Percentiles rank a stretch among this genome's conserved stretches.
Conservation (phyloP, 2,888 invertebrate species). For the Caenorhabditis sp. region DNA sequence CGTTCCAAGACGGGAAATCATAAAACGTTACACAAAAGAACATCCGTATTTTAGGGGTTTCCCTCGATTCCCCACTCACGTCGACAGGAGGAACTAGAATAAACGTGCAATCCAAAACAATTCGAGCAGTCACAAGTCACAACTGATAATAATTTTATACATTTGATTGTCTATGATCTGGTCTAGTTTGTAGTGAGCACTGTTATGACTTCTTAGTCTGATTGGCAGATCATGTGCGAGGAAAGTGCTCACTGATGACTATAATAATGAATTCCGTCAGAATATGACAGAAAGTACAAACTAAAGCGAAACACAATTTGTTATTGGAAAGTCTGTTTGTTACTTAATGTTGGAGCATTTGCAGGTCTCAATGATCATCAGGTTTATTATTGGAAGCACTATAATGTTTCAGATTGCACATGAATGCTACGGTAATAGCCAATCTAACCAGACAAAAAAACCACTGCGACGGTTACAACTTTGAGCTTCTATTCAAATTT, state of each 20-base stretch:
- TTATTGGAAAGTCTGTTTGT: slow-evolving; percentile 5
- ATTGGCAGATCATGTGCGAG: slow-evolving; percentile 39
- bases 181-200: slow-evolving; percentile 55
- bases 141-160: slow-evolving; percentile 30
- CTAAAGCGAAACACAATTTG: slow-evolving; percentile 1
- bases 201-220: slow-evolving; percentile 28
- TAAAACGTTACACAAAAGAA: slow-evolving; percentile 20
- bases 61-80: neutral
- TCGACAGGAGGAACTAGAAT: neutral
- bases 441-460: too few species aligned
- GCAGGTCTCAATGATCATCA: neutral
- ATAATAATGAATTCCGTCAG: slow-evolving; percentile 39
- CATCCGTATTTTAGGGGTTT: neutral
- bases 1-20: slow-evolving; percentile 17
- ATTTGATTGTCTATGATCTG: slow-evolving; percentile 23
- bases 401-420: neutral
- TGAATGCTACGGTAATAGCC: too few species aligned
- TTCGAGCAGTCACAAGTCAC: slow-evolving; percentile 43
- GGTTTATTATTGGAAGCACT: neutral
- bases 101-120: slow-evolving; percentile 35
- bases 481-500: too few species aligned
- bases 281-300: slow-evolving; percentile 17
- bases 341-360: neutral
- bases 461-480: too few species aligned
- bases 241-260: slow-evolving; percentile 25